Evolutionary conservation across 2,888 invertebrate genomes (phyloP).

Genomic region (Agonopterix arenella): DNA sequence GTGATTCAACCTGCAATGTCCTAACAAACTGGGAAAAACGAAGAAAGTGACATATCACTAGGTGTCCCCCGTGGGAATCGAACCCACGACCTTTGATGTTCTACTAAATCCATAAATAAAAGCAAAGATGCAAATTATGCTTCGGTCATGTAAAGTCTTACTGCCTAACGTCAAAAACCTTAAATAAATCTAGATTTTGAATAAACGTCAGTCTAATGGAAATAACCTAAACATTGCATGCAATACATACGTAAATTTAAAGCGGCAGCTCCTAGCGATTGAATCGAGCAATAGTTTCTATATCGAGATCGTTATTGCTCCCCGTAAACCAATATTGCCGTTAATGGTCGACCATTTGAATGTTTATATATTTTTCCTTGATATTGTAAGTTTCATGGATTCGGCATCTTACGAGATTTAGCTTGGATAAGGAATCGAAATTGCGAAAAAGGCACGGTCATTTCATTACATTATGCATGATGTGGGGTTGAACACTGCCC

Average conservation of each 20-base stretch:
- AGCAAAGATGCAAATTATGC: too few relatives aligned
- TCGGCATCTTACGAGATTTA: conserved; percentile 2
- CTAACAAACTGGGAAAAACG: too few relatives aligned
- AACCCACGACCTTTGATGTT: too few relatives aligned
- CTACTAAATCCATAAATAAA: too few relatives aligned
- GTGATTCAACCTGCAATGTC: too few relatives aligned
- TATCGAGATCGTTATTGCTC: conserved; percentile 43
- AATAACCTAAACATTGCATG: conserved; percentile 21
- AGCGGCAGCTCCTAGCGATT: conserved; percentile 26
- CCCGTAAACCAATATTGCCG: conserved; percentile 43
- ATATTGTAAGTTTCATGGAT: conserved; percentile 15
- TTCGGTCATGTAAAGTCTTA: too few relatives aligned
- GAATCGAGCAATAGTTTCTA: conserved; percentile 38
- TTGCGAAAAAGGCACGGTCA: conserved; percentile 7
- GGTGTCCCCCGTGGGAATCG: too few relatives aligned
- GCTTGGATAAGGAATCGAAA: conserved; percentile 7
- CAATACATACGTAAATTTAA: conserved; percentile 23
- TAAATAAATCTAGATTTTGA: too few relatives aligned
- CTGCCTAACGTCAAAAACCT: too few relatives aligned
- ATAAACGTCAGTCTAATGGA: conserved; percentile 4
- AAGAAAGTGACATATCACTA: too few relatives aligned
- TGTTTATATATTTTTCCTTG: conserved; percentile 38
- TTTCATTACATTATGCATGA: conserved; percentile 8
- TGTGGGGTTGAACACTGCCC: conserved; percentile 1
- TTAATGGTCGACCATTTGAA: conserved; percentile 46